Evolutionary conservation across 2,113 vertebrate species (phyloP), one percentile per base, ranked within the genome.

Genomic region (Petrocephalus microphthalmus): DNA sequence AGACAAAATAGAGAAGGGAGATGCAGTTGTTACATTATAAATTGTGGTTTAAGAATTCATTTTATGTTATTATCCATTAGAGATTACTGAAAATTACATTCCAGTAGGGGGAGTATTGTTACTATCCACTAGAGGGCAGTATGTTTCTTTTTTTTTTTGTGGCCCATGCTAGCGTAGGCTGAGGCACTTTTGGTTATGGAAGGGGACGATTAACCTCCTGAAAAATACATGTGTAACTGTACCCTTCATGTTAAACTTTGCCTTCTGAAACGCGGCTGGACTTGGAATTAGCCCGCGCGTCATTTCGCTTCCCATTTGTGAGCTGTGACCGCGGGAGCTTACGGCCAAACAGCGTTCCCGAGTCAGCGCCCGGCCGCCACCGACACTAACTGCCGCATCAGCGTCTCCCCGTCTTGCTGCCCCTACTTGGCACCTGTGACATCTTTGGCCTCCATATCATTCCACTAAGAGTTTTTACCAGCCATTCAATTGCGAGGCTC

Each of bases 41-140:
- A 85, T 29, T 85, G 20, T 49, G 47, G 54, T 52, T 85, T 29
- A 17, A 49, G 82, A 47, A 84, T 49, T 52, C 0, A 51, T 82
- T 82, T 82, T 29, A 25, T 52, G 22, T n/a, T 47, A 60, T 60
- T 81, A 85, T 85, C 1, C 42, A 25, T 53, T 51, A 51, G 10
- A 85, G 84, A 82, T 47, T 57, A 45, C 25, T 42, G 71, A 11
- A 25, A 83, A 7, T 47, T 45, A 33, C 13, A 49, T 8, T 56
- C 13, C 37, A 88, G 8, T 47, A 0, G 37, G 5, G 49, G 25
- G 13, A 84, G 53, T 33, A 60, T 60, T 47, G 33, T 53, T 51
- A 64, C 81, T 29, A 37, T n/a, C 91, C 94, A 93, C 92, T 93
- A 94, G 94, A 93, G 92, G 91, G 7, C 92, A 92, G 91, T 91